These are phyloP conservation scores for Aplocera efformata DNA, from an alignment of 2,888 invertebrate genomes.

Conservation along the genomic window DNA sequence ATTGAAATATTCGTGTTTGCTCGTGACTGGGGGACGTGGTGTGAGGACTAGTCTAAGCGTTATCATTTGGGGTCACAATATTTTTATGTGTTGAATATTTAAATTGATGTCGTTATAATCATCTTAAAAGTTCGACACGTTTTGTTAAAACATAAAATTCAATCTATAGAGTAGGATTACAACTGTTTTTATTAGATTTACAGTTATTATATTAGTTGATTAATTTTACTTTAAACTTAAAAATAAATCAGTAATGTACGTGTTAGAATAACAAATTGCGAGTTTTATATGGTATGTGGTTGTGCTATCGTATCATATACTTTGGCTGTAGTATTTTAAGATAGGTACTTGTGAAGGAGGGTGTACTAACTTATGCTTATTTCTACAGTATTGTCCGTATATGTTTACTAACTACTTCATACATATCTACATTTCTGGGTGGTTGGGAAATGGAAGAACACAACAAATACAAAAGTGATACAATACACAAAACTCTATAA, in stretches of 20 bases:
- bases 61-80: constrained; percentile 25
- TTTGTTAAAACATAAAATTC: constrained; percentile 16
- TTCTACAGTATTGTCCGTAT: constrained; percentile 40
- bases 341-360: constrained; percentile 56
- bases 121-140: constrained; percentile 9
- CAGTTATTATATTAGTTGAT: constrained; percentile 64
- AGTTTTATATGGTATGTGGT: constrained; percentile 71
- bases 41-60: constrained; percentile 45
- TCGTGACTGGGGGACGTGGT: constrained; percentile 71
- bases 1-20: constrained; percentile 44
- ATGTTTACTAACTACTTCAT: constrained; percentile 42
- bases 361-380: constrained; percentile 46
- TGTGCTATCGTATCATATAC: constrained; percentile 64
- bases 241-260: constrained; percentile 70
- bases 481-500: neutral
- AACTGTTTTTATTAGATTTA: constrained; percentile 51
- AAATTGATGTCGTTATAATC: constrained; percentile 5
- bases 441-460: constrained; percentile 29
- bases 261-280: constrained; percentile 66
- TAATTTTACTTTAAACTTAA: constrained; percentile 67
- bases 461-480: constrained; percentile 7
- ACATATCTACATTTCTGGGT: constrained; percentile 33
- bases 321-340: constrained; percentile 14
- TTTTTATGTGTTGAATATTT: constrained; percentile 15
- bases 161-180: constrained; percentile 29